Evolutionary conservation across 2,888 invertebrate genomes (phyloP).

Genomic region (Tinea semifulvella): DNA sequence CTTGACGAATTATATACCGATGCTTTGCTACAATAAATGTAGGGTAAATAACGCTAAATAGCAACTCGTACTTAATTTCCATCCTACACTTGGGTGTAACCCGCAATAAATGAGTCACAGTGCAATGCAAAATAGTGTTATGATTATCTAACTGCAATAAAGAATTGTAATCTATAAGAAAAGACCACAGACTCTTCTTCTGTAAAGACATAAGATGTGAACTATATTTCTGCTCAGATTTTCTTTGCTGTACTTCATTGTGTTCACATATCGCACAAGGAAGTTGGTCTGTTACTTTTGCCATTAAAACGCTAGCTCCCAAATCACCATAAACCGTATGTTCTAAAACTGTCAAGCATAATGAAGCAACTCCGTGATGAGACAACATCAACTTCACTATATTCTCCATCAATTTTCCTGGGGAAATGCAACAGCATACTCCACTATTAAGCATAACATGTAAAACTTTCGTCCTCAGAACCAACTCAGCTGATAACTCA

Average conservation of each 20-base stretch:
- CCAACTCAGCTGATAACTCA: slow-evolving; percentile 36
- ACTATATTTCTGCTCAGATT: slow-evolving; percentile 28
- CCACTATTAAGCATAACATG: slow-evolving; percentile 66
- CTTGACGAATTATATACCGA: slow-evolving; percentile 48
- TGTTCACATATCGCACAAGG: slow-evolving; percentile 54
- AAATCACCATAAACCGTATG: slow-evolving; percentile 67
- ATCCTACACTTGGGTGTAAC: slow-evolving; percentile 64
- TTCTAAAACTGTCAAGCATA: slow-evolving; percentile 64
- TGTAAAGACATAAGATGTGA: slow-evolving; percentile 38
- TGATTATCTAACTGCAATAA: slow-evolving; percentile 64
- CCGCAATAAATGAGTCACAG: slow-evolving; percentile 66
- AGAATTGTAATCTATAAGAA: slow-evolving; percentile 66
- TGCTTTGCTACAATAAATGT: slow-evolving; percentile 65
- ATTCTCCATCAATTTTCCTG: slow-evolving; percentile 55
- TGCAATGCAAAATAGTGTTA: slow-evolving; percentile 58
- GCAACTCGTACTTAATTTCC: slow-evolving; percentile 64
- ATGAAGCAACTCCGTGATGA: slow-evolving; percentile 38
- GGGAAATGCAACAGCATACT: slow-evolving; percentile 71
- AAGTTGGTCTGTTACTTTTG: slow-evolving; percentile 41
- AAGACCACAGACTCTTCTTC: slow-evolving; percentile 60
- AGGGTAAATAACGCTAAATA: slow-evolving; percentile 69
- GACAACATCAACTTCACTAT: slow-evolving; percentile 56
- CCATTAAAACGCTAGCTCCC: slow-evolving; percentile 51
- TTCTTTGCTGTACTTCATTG: slow-evolving; percentile 1
- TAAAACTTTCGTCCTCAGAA: slow-evolving; percentile 53